phyloP scores from a whole-genome alignment of 2,888 invertebrate genomes.

The Latrodectus elegans region DNA sequence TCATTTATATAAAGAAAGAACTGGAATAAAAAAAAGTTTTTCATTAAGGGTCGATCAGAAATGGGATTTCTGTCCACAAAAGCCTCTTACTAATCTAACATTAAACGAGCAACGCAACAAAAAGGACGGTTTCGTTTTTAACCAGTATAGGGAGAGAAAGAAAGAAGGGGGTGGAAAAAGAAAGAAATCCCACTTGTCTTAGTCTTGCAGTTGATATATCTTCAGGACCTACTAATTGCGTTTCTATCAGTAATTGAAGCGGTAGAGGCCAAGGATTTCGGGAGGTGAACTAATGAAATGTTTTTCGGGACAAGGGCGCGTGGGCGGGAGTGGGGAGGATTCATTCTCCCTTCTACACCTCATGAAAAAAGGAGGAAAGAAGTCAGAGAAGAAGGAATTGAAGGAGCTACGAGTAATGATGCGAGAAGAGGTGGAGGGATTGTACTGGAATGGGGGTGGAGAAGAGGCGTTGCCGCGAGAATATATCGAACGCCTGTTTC shows the following conservation, averaged over 20 bases:
- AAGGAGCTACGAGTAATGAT: conserved; percentile 31
- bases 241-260: conserved; percentile 49
- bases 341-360: background rate
- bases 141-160: conserved; percentile 4
- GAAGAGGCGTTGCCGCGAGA: background rate
- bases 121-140: conserved; percentile 30
- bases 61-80: too few species aligned
- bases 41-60: too few species aligned
- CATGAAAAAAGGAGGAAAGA: background rate
- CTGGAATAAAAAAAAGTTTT: too few species aligned
- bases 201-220: conserved; percentile 15
- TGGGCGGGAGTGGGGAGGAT: background rate
- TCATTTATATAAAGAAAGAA: too few species aligned
- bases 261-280: conserved; percentile 21
- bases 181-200: background rate
- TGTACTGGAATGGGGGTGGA: background rate
- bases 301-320: conserved; percentile 15
- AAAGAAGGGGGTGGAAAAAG: background rate
- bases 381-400: conserved; percentile 11
- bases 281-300: conserved; percentile 46
- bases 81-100: too few species aligned
- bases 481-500: background rate
- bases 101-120: too few species aligned
- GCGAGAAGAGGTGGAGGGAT: conserved; percentile 6
- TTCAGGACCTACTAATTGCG: conserved; percentile 28